Evolutionary conservation across 2,888 invertebrate species (phyloP).

Genomic region (Odontocolon sp.): DNA sequence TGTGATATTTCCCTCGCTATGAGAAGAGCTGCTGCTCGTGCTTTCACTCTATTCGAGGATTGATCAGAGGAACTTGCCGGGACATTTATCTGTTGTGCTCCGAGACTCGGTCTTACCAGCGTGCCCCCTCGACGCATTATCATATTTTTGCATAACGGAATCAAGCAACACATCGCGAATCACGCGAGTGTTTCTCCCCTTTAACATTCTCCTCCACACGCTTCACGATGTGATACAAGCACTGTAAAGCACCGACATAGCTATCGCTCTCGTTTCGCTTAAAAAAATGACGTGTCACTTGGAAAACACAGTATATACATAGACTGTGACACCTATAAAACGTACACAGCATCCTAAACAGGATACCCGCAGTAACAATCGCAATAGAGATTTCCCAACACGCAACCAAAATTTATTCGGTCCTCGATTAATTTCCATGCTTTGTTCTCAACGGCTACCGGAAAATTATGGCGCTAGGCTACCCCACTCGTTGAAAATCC

Average conservation of each 20-base stretch:
- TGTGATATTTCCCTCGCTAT: slow-evolving; percentile 11
- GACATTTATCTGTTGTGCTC: slow-evolving; percentile 69
- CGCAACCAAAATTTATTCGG: slow-evolving; percentile 42
- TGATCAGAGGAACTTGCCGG: slow-evolving; percentile 68
- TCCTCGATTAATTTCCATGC: slow-evolving; percentile 33
- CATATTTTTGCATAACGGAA: slow-evolving; percentile 78
- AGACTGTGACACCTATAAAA: not conserved
- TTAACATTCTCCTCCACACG: not conserved
- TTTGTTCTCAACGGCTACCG: no score
- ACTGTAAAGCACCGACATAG: not conserved
- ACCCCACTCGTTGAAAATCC: slow-evolving; percentile 15
- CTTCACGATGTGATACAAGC: not conserved
- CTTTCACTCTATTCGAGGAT: slow-evolving; percentile 57
- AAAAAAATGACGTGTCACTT: slow-evolving; percentile 17
- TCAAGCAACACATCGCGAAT: slow-evolving; percentile 64
- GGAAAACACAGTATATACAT: not conserved
- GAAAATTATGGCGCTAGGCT: no score
- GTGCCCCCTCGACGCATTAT: slow-evolving; percentile 65
- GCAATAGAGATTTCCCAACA: slow-evolving; percentile 9
- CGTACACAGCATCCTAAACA: not conserved
- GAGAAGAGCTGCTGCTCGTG: not conserved
- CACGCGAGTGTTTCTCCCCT: slow-evolving; percentile 9
- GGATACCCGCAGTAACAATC: slow-evolving; percentile 4
- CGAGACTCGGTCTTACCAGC: slow-evolving; percentile 40
- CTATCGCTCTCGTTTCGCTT: not conserved